These are phyloP conservation scores for Eupsilia transversa DNA, from an alignment of 2,888 invertebrate genomes.

Conservation along the genomic window DNA sequence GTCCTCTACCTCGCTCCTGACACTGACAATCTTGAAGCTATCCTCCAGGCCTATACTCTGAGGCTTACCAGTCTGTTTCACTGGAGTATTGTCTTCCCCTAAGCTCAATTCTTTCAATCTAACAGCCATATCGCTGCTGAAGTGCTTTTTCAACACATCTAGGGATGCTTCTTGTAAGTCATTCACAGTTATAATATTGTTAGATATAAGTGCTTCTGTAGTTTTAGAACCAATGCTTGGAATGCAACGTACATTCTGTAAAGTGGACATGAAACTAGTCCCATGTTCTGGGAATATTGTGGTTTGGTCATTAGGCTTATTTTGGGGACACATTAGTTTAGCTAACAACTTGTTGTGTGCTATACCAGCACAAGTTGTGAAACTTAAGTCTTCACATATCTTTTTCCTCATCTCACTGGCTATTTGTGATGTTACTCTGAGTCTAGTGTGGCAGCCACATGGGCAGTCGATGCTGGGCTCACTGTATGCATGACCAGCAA, in stretches of 20 bases:
- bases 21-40: slow-evolving; percentile 93
- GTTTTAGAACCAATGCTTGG: slow-evolving; percentile 95
- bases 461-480: slow-evolving; percentile 91
- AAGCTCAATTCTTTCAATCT: slow-evolving; percentile 93
- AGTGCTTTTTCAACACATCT: slow-evolving; percentile 91
- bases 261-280: slow-evolving; percentile 91
- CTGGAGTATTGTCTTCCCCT: slow-evolving; percentile 94
- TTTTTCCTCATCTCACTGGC: slow-evolving; percentile 94
- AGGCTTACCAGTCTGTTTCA: slow-evolving; percentile 94
- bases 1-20: slow-evolving; percentile 93
- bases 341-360: slow-evolving; percentile 96
- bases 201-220: slow-evolving; percentile 91
- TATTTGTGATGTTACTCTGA: slow-evolving; percentile 93
- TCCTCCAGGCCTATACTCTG: slow-evolving; percentile 95
- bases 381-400: slow-evolving; percentile 92
- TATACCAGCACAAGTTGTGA: slow-evolving; percentile 95
- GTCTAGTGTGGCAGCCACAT: slow-evolving; percentile 93
- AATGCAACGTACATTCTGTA: slow-evolving; percentile 91
- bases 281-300: slow-evolving; percentile 93
- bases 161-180: slow-evolving; percentile 92
- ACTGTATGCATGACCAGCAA: slow-evolving; percentile 91
- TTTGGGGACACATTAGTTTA: slow-evolving; percentile 93
- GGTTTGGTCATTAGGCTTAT: slow-evolving; percentile 96
- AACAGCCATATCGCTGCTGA: slow-evolving; percentile 93
- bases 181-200: slow-evolving; percentile 92